Evolutionary conservation across 2,113 vertebrate genomes (phyloP).

Genomic region (Chionodraco myersi): DNA sequence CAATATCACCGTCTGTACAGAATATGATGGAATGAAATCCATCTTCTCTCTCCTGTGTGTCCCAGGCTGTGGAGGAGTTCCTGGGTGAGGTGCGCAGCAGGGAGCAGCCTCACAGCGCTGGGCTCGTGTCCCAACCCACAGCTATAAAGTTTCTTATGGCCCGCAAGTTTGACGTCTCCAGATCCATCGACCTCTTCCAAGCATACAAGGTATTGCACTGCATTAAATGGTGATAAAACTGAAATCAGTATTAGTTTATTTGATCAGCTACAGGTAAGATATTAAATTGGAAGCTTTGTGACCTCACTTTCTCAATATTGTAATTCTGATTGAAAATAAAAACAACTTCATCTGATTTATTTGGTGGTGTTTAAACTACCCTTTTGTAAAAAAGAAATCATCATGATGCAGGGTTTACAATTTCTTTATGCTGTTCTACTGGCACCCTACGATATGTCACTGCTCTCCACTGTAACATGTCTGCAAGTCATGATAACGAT

Average conservation of each 20-base stretch:
- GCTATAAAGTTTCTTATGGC: constrained; percentile 89
- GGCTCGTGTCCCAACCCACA: constrained; percentile 85
- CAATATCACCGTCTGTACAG: too few relatives aligned
- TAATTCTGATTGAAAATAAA: not conserved
- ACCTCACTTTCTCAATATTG: not conserved
- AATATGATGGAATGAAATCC: too few relatives aligned
- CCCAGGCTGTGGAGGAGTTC: constrained; percentile 87
- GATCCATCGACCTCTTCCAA: constrained; percentile 87
- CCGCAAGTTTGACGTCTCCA: constrained; percentile 87
- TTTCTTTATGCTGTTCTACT: not conserved
- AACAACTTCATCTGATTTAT: not conserved
- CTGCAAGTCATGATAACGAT: not conserved
- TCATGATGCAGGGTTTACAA: not conserved
- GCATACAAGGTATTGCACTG: constrained; percentile 84
- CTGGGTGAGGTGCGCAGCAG: constrained; percentile 81
- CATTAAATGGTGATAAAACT: constrained; percentile 1
- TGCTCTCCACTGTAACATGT: not conserved
- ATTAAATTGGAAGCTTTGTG: not conserved
- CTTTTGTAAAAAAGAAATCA: not conserved
- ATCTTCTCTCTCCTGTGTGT: not conserved
- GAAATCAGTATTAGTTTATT: not conserved
- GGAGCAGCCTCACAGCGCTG: constrained; percentile 84
- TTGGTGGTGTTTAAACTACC: not conserved
- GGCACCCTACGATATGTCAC: not conserved
- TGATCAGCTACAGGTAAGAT: not conserved